Percentiles rank a stretch among this genome's conserved stretches.
Conservation (phyloP, 2,888 invertebrate genomes). For the Tenthredo mesomela region DNA sequence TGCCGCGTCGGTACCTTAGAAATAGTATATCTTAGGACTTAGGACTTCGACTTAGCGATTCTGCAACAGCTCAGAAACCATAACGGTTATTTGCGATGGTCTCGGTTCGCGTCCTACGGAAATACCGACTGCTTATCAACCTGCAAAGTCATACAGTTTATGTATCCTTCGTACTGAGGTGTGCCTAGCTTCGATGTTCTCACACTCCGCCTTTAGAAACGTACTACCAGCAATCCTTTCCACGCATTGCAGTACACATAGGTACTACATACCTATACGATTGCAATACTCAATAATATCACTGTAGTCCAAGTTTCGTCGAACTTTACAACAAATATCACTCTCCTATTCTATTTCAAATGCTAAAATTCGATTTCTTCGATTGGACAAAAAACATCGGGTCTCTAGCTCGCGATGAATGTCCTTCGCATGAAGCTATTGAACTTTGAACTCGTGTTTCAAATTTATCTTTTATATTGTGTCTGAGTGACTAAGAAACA, state of each 20-base stretch:
- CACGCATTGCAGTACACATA: background rate
- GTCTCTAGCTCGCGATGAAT: background rate
- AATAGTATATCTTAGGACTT: background rate
- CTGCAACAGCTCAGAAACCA: conserved; percentile 52
- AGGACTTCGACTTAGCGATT: conserved; percentile 4
- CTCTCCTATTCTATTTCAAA: too few species aligned
- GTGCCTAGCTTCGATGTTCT: conserved; percentile 43
- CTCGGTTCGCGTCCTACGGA: conserved; percentile 71
- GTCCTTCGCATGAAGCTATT: background rate
- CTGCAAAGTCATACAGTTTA: conserved; percentile 58
- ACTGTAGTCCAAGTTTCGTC: background rate
- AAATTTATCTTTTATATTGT: background rate
- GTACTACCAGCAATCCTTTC: background rate
- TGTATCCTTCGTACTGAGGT: background rate
- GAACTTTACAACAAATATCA: background rate
- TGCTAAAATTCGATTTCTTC: too few species aligned
- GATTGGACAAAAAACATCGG: too few species aligned
- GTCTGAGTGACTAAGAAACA: background rate
- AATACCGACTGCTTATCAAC: conserved; percentile 68
- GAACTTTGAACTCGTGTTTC: background rate
- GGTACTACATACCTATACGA: background rate
- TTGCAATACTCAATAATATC: background rate
- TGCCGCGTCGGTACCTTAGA: conserved; percentile 51
- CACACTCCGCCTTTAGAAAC: conserved; percentile 43
- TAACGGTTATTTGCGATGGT: conserved; percentile 67